Percentiles rank a stretch among this genome's conserved stretches.
Conservation (phyloP, 2,113 vertebrate genomes). For the Etia nguti region DNA sequence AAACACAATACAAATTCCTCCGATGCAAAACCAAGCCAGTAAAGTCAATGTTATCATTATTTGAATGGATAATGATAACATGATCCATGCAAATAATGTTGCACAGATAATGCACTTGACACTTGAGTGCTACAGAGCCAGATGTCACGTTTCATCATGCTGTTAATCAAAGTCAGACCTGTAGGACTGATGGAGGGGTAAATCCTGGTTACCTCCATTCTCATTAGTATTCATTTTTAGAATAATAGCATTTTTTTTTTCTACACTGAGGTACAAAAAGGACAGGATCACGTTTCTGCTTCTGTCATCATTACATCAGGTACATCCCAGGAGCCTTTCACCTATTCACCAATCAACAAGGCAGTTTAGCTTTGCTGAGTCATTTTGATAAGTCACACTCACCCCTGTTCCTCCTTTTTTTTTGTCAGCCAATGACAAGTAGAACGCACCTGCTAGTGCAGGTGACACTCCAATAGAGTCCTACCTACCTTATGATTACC, state of each 20-base stretch:
- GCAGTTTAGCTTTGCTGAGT: slow-evolving; percentile 24
- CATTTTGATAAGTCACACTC: neutral
- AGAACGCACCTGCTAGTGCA: neutral
- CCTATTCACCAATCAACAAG: neutral
- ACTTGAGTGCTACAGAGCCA: neutral
- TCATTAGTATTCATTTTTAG: neutral
- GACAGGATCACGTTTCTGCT: neutral
- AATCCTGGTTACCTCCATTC: neutral
- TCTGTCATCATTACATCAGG: neutral
- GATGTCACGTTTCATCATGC: neutral
- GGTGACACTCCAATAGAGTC: neutral
- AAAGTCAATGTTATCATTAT: neutral
- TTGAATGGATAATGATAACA: neutral
- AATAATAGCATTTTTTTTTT: neutral
- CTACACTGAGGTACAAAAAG: neutral
- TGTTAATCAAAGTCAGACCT: neutral
- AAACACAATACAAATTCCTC: neutral
- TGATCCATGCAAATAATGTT: neutral
- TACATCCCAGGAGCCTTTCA: neutral
- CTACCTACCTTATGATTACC: neutral
- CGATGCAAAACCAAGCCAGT: neutral
- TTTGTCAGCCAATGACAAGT: neutral
- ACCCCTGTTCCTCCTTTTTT: neutral
- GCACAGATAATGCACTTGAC: neutral
- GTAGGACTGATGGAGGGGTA: neutral